Evolutionary conservation across 1,140 invertebrate species (phyloP), one percentile per base, ranked within the genome.

Genomic region (Bombus polaris): DNA sequence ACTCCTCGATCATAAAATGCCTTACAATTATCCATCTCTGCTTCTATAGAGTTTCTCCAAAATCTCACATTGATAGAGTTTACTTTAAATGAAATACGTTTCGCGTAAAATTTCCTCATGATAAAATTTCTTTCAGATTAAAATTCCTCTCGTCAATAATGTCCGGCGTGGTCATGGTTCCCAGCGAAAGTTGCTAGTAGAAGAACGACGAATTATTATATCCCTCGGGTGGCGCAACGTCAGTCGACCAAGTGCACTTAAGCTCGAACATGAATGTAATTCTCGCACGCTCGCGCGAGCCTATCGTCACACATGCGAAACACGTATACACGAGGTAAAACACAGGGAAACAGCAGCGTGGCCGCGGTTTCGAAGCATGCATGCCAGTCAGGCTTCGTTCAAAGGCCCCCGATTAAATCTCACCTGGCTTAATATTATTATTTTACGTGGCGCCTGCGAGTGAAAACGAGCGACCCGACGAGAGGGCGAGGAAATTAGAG

Each of bases 341-440:
- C 78, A 85, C 71, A 42, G 35, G 70, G 47, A 79, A 77, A 83
- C 73, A 53, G 10, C 80, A 42, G 10, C 22, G 65, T 65, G 74
- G 73, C 72, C 66, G 57, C 57, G 81, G 73, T 78, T 87, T 84
- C 75, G 59, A 83, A 15, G 66, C 83, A 81, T 90, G 90, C 90
- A 91, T 83, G 91, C 87, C 87, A 90, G 73, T 88, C 83, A 68
- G 84, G 81, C 84, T 90, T 91, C 90, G 87, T 90, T 91, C 89
- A 87, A 90, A 92, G 88, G 73, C 81, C 83, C 42, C 77, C 84
- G 91, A 92, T 92, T 90, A 92, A 92, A 92, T 92, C 91, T 90
- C 87, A 88, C 86, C 81, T 84, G 82, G 90, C 87, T 92, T 91
- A 90, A 92, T 91, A 89, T 92, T 92, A 91, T 90, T 92, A 92